A percentile compares a stretch with the other conserved stretches of the same genome.
phyloP scores from a whole-genome alignment of 2,113 vertebrate genomes.

The Seriola aureovittata region DNA sequence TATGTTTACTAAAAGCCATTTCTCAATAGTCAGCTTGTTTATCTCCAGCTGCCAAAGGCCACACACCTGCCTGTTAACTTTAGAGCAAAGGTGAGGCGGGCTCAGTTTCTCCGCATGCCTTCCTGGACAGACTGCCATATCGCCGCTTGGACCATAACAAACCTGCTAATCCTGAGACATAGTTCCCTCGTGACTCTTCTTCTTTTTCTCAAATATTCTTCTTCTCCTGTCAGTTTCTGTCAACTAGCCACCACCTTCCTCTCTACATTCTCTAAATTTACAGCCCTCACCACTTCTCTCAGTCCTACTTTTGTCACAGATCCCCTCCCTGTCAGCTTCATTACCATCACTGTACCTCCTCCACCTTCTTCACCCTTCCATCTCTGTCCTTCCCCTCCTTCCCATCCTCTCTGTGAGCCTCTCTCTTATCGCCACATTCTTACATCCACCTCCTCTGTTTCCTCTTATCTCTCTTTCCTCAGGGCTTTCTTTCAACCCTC shows the following conservation, averaged over 20 bases:
- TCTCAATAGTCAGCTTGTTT: constrained; percentile 60
- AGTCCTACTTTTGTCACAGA: constrained; percentile 37
- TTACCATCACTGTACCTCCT: constrained; percentile 38
- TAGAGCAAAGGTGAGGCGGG: constrained; percentile 34
- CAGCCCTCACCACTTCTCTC: constrained; percentile 23
- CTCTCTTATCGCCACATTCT: constrained; percentile 31
- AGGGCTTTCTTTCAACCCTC: constrained; percentile 15
- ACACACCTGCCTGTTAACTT: constrained; percentile 52
- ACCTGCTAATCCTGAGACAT: constrained; percentile 35
- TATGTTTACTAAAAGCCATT: constrained; percentile 54
- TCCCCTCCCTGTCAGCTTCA: constrained; percentile 44
- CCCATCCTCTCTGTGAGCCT: not conserved
- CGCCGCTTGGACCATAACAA: constrained; percentile 28
- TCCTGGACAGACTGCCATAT: constrained; percentile 10
- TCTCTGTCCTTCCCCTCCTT: not conserved
- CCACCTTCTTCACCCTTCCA: constrained; percentile 16
- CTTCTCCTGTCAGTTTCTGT: constrained; percentile 18
- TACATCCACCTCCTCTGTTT: constrained; percentile 17
- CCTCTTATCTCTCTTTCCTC: constrained; percentile 31
- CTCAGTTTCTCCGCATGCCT: constrained; percentile 42
- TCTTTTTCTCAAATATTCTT: constrained; percentile 14
- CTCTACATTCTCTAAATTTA: constrained; percentile 12
- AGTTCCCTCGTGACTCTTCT: constrained; percentile 27
- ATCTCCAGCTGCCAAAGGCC: constrained; percentile 27
- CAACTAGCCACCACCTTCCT: not conserved